A percentile compares a stretch with the other conserved stretches of the same genome.
Conservation (phyloP, 2,797 vertebrate species). For the Arrhamphus sclerolepis region DNA sequence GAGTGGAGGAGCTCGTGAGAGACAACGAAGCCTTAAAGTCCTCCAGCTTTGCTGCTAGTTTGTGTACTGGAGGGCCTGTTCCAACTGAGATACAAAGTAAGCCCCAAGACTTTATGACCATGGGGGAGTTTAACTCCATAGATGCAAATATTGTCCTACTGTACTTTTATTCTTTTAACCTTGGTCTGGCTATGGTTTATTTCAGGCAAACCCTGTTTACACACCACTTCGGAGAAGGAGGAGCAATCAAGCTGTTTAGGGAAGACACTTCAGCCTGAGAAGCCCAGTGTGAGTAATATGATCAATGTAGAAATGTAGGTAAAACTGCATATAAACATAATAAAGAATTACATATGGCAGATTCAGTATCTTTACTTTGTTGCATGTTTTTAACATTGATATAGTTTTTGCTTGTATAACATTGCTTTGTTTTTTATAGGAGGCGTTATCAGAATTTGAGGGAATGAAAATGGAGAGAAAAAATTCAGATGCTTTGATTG, state of each 20-base stretch:
- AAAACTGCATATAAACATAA: neutral
- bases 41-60: slow-evolving; percentile 78
- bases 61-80: slow-evolving; percentile 71
- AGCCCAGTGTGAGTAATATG: slow-evolving; percentile 73
- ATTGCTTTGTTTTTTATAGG: slow-evolving; percentile 70
- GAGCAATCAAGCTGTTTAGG: slow-evolving; percentile 75
- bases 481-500: slow-evolving; percentile 74
- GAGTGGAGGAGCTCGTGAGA: slow-evolving; percentile 93
- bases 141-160: neutral
- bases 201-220: slow-evolving; percentile 76
- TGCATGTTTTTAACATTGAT: neutral
- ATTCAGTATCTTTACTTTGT: neutral
- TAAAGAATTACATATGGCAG: too few relatives aligned
- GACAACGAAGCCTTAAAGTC: slow-evolving; percentile 89
- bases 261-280: slow-evolving; percentile 76
- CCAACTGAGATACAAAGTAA: slow-evolving; percentile 84
- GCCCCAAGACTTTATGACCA: slow-evolving; percentile 16
- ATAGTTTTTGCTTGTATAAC: too few relatives aligned
- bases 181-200: slow-evolving; percentile 15
- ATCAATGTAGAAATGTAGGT: slow-evolving; percentile 14
- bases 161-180: neutral
- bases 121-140: neutral
- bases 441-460: slow-evolving; percentile 89
- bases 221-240: slow-evolving; percentile 72
- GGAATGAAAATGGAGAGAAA: slow-evolving; percentile 82